Base-by-base conservation (phyloP, 2,113 vertebrate species). In the Nerophis ophidion region DNA sequence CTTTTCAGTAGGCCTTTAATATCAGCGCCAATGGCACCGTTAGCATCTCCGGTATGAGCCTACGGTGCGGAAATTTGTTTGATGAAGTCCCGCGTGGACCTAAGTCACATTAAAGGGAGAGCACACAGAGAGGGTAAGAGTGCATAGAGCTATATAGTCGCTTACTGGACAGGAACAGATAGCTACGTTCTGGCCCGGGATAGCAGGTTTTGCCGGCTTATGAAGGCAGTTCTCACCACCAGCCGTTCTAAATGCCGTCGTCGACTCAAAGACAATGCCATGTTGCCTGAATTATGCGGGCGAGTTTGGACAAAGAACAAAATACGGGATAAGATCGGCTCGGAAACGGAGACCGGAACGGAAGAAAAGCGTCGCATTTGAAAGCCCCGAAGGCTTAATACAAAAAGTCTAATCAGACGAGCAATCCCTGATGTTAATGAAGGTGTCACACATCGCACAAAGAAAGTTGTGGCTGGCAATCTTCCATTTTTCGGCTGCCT, bases 401-500 rank as follows among this genome's bases (percentile, higher is more conserved):
- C 93, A 95, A 93, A 95, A 98, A 98, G 95, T 98, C 94, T 96
- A 97, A 95, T 95, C 95, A 95, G 93, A 95, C 93, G 93, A 92
- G 92, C 92, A 95, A 95, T 96, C 93, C 94, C 93, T 94, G 94
- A 98, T 96, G 95, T 96, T 99, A 99, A 98, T 98, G 96, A 97
- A 99, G 95, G 96, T 98, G 97, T 99, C 96, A 98, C 93, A 97
- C 94, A 92, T 94, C 92, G 94, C 96, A 95, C 95, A 94, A 93
- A 96, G 94, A 96, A 99, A 99, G 94, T 98, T 98, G 95, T 94
- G 95, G 93, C 95, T 98, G 94, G 96, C 97, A 98, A 99, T 95
- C 95, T 98, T 97, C 95, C 94, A 96, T 98, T 98, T 98, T 97
- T 98, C 94, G 94, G 97, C 95, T 98, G 95, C 97, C 94, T 97